A percentile compares a stretch with the other conserved stretches of the same genome.
These are phyloP conservation scores for Diloba caeruleocephala DNA, from an alignment of 2,888 invertebrate genomes.

Conservation along the genomic window DNA sequence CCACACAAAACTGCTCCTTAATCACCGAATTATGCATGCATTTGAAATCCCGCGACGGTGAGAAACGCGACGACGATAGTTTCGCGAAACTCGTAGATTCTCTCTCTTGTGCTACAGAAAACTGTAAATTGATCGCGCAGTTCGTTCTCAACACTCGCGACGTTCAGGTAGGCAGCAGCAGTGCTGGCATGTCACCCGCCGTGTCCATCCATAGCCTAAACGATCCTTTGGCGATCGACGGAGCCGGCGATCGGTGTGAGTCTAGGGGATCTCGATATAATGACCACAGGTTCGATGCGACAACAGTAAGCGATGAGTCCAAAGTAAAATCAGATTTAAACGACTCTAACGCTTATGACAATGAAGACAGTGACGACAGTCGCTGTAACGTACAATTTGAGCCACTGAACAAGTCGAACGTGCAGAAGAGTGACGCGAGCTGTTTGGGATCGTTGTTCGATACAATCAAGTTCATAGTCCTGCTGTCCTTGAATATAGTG, in stretches of 20 bases:
- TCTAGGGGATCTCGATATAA: constrained; percentile 29
- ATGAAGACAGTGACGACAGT: constrained; percentile 40
- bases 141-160: constrained; percentile 59
- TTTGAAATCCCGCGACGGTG: constrained; percentile 49
- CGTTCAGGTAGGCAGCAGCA: constrained; percentile 9
- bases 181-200: constrained; percentile 56
- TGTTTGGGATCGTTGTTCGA: constrained; percentile 53
- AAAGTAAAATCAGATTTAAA: constrained; percentile 4
- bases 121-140: constrained; percentile 68
- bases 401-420: constrained; percentile 21
- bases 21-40: constrained; percentile 70
- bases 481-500: constrained; percentile 66
- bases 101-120: constrained; percentile 67
- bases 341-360: neutral
- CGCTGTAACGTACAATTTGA: constrained; percentile 25
- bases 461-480: constrained; percentile 63
- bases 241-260: constrained; percentile 22
- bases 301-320: neutral
- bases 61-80: constrained; percentile 48
- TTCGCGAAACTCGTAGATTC: constrained; percentile 66
- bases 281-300: constrained; percentile 1
- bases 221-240: constrained; percentile 59
- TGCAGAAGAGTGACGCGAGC: constrained; percentile 19
- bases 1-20: constrained; percentile 69
- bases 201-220: constrained; percentile 74